A percentile compares a stretch with the other conserved stretches of the same genome.
Conservation (phyloP, 2,113 vertebrate genomes). For the Cyrtonyx montezumae region DNA sequence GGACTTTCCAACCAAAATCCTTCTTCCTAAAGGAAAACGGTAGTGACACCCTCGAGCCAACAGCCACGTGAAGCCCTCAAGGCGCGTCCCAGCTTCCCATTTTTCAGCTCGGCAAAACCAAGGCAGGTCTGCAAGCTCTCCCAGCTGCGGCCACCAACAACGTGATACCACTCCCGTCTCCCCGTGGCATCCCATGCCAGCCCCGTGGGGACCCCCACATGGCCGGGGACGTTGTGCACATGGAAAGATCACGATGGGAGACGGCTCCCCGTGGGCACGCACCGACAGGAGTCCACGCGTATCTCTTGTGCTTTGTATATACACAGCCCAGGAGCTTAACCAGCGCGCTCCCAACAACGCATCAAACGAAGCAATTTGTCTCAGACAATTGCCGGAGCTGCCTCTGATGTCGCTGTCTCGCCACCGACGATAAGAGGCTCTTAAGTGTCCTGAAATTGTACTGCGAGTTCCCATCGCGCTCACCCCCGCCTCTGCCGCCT, state of each 20-base stretch:
- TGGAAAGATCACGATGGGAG: background rate
- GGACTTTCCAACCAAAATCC: background rate
- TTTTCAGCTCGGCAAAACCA: background rate
- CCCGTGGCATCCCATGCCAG: background rate
- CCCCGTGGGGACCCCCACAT: too few species aligned
- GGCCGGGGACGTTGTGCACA: background rate
- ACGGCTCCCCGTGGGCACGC: background rate
- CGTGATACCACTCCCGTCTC: background rate
- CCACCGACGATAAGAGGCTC: conserved; percentile 20
- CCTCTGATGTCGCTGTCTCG: background rate
- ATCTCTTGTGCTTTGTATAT: background rate
- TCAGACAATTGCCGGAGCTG: conserved; percentile 30
- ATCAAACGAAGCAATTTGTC: conserved; percentile 1
- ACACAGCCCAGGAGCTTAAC: conserved; percentile 22
- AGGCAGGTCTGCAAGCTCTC: background rate
- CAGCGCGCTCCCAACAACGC: background rate
- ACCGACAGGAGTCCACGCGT: background rate
- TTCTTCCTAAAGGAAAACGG: background rate
- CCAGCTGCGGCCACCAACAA: background rate
- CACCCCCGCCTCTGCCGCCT: background rate
- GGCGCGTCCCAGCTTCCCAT: background rate
- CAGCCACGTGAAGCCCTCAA: background rate
- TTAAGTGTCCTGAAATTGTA: conserved; percentile 49
- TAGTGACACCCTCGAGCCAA: background rate
- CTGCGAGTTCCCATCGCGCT: background rate